Evolutionary conservation across 2,113 vertebrate genomes (phyloP), one percentile per base, ranked within the genome.

Genomic region (Labeo rohita): DNA sequence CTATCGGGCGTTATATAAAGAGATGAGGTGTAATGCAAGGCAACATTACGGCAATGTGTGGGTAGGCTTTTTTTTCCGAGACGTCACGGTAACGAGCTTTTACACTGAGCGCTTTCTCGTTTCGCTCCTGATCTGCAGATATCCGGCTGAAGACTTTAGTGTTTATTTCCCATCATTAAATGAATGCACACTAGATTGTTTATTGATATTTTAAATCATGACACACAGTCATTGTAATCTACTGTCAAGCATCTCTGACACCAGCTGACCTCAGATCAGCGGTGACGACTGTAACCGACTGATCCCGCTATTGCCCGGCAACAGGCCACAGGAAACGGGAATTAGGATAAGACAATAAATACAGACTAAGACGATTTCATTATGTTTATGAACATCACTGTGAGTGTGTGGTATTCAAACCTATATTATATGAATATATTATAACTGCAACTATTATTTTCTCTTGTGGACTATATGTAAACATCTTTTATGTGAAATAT

Each of bases 1-100:
- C 88, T 49, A 11, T 84, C 52, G 49, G 65, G 82, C 73, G 66
- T 89, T 90, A 89, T 75, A 73, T 88, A 89, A 89, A 86, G 78
- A 89, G 86, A 83, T 83, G 21, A 87, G 50, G 43, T 66, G 9
- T 61, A 84, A 49, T 36, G 52, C 52, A 70, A 13, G 47, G 52
- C 39, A 86, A 23, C 65, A 78, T 56, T 15, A 59, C 21, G 8
- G 5, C 16, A 15, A 1, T 68, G 76, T 63, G 50, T 2, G 72
- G 39, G 16, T 18, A 45, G 45, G 11, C 36, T 34, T 39, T 84
- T 28, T 28, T 83, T 85, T 88, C 78, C 75, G 39, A 79, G 80
- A 80, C 18, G 54, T 88, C 74, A 84, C 11, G 36, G 68, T 61
- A 21, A 59, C 54, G 6, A 45, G 66, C 12, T 49, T 56, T 72